Evolutionary conservation across 2,113 vertebrate genomes (phyloP).

Genomic region (Melospiza georgiana): DNA sequence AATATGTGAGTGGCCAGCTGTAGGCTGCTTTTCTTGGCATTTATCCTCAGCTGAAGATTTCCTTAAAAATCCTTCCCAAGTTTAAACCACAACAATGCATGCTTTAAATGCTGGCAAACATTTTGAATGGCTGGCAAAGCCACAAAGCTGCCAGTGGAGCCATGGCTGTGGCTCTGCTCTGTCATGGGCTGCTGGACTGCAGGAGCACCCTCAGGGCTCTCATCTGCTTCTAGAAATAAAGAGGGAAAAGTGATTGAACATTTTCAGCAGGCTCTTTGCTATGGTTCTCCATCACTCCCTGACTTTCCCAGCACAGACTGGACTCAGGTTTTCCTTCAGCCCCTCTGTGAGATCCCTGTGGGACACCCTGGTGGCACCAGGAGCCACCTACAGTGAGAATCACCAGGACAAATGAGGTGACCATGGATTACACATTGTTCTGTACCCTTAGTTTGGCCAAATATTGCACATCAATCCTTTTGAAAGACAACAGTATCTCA

Average conservation of each 20-base stretch:
- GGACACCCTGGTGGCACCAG: not conserved
- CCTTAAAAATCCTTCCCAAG: not conserved
- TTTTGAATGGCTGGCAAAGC: not conserved
- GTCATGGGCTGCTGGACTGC: not conserved
- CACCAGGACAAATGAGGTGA: not conserved
- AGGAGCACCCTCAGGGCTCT: not conserved
- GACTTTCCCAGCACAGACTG: fast-evolving
- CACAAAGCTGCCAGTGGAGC: not conserved
- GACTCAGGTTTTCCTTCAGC: not conserved
- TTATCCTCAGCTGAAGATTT: not conserved
- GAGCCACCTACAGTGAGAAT: not conserved
- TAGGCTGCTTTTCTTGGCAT: not conserved
- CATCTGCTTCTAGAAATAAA: not conserved
- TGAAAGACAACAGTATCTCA: not conserved
- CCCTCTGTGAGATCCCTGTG: not conserved
- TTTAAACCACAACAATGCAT: not conserved
- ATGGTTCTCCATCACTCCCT: not conserved
- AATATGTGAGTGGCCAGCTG: not conserved
- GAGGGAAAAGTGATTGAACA: not conserved
- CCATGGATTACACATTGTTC: not conserved
- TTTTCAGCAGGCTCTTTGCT: not conserved
- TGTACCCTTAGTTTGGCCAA: not conserved
- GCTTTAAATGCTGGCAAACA: not conserved
- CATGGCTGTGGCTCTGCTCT: not conserved
- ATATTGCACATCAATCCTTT: not conserved